phyloP scores from a whole-genome alignment of 2,888 invertebrate species.

The Blastobasis adustella region DNA sequence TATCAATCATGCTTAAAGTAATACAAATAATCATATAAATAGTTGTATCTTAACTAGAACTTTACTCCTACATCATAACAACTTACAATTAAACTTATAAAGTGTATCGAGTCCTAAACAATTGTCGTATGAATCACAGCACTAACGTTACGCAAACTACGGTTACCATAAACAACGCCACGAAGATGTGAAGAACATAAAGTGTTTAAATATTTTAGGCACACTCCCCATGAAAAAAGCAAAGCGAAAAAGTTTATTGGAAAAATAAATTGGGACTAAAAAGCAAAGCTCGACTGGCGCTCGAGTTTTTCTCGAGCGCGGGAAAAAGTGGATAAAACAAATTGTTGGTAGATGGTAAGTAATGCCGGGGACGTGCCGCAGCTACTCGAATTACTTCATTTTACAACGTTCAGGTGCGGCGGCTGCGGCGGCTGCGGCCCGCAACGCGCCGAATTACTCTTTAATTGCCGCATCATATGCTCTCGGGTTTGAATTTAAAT shows the following conservation, averaged over 20 bases:
- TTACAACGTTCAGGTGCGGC: slow-evolving; percentile 43
- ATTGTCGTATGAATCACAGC: slow-evolving; percentile 1
- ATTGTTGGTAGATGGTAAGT: slow-evolving; percentile 66
- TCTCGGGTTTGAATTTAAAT: slow-evolving; percentile 5
- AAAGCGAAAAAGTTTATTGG: slow-evolving; percentile 62
- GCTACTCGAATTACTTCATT: slow-evolving; percentile 59
- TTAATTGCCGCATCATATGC: slow-evolving; percentile 42
- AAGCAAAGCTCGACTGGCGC: slow-evolving; percentile 48
- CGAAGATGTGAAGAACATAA: slow-evolving; percentile 48
- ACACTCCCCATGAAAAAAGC: slow-evolving; percentile 52
- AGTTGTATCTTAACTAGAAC: no score
- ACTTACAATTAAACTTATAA: no score
- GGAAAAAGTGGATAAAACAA: slow-evolving; percentile 45
- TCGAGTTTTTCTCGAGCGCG: slow-evolving; percentile 54
- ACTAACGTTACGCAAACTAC: slow-evolving; percentile 8
- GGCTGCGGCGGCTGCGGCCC: slow-evolving; percentile 16
- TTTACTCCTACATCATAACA: no score
- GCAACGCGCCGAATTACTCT: slow-evolving; percentile 41
- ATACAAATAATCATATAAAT: no score
- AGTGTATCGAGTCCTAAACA: no score
- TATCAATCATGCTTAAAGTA: no score
- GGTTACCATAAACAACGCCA: slow-evolving; percentile 28
- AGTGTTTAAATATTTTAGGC: slow-evolving; percentile 63
- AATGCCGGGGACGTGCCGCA: slow-evolving; percentile 58
- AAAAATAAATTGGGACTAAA: slow-evolving; percentile 66